A percentile compares a stretch with the other conserved stretches of the same genome.
phyloP scores from a whole-genome alignment of 2,888 invertebrate species.

The Colletes collaris region DNA sequence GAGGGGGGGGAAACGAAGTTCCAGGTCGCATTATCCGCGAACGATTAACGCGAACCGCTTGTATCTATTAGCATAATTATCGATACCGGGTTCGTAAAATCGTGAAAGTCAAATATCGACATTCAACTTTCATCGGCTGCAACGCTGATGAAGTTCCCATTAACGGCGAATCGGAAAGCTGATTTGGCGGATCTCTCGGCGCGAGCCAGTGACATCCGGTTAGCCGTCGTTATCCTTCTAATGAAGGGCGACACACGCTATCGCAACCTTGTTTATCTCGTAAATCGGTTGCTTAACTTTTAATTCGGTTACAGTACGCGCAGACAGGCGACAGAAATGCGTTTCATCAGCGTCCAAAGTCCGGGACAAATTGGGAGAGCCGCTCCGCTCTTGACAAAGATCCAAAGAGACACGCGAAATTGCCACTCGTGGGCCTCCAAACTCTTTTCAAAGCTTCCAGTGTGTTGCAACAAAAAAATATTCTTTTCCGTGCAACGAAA shows the following conservation, averaged over 20 bases:
- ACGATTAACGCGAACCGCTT: conserved; percentile 46
- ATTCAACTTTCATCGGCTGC: conserved; percentile 44
- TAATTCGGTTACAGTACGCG: background rate
- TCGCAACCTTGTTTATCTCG: conserved; percentile 14
- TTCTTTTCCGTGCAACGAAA: too few species aligned
- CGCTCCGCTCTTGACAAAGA: too few species aligned
- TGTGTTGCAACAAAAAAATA: too few species aligned
- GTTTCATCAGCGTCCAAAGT: background rate
- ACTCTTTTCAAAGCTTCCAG: too few species aligned
- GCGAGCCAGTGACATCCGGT: conserved; percentile 7
- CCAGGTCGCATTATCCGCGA: conserved; percentile 44
- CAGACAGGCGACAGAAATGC: too few species aligned
- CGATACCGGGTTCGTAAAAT: conserved; percentile 33
- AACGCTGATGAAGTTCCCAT: conserved; percentile 47
- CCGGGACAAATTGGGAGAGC: too few species aligned
- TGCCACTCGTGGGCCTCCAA: too few species aligned
- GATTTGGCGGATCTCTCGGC: conserved; percentile 35
- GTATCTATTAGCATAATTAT: conserved; percentile 62
- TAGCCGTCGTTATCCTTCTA: background rate
- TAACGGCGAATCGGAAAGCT: conserved; percentile 54
- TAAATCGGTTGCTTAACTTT: background rate
- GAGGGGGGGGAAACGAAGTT: conserved; percentile 9
- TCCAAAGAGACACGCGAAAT: too few species aligned
- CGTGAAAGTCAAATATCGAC: conserved; percentile 51
- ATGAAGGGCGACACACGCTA: conserved; percentile 4